Conservation (phyloP, 2,113 vertebrate genomes). For the Melanocharis versteri region DNA sequence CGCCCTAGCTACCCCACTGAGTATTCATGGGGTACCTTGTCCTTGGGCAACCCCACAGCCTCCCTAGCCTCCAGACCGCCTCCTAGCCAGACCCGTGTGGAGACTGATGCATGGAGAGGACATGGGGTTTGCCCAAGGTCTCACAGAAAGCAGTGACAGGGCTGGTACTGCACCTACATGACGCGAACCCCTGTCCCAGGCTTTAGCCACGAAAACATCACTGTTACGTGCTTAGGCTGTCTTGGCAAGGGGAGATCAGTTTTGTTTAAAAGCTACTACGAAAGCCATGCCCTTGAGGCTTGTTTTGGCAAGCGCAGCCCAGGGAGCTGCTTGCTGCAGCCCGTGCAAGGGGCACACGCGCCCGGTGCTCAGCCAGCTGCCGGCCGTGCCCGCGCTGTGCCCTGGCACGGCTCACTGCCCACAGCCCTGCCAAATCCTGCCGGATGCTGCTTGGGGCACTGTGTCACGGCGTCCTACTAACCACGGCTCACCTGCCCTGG, state of each 20-base stretch:
- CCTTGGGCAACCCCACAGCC: rapidly evolving
- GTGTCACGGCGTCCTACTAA: background rate
- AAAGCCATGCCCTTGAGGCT: background rate
- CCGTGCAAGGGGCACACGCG: rapidly evolving
- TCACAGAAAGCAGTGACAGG: background rate
- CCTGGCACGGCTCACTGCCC: background rate
- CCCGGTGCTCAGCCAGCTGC: rapidly evolving
- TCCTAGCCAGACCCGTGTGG: rapidly evolving
- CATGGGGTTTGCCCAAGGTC: background rate
- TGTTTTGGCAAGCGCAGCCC: background rate
- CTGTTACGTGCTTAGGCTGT: background rate
- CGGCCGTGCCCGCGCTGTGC: rapidly evolving
- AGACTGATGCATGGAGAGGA: background rate
- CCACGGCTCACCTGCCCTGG: background rate
- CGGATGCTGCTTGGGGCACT: background rate
- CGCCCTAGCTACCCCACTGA: background rate
- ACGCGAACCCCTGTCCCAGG: background rate
- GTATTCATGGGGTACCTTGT: background rate
- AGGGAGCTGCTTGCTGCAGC: background rate
- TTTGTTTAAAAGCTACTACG: background rate
- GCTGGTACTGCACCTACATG: background rate
- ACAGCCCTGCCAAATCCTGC: background rate
- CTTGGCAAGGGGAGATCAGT: background rate
- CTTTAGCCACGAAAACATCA: background rate
- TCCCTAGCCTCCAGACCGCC: background rate